A percentile compares a stretch with the other conserved stretches of the same genome.
phyloP scores from a whole-genome alignment of 2,888 invertebrate genomes.

The Thymelicus acteon region DNA sequence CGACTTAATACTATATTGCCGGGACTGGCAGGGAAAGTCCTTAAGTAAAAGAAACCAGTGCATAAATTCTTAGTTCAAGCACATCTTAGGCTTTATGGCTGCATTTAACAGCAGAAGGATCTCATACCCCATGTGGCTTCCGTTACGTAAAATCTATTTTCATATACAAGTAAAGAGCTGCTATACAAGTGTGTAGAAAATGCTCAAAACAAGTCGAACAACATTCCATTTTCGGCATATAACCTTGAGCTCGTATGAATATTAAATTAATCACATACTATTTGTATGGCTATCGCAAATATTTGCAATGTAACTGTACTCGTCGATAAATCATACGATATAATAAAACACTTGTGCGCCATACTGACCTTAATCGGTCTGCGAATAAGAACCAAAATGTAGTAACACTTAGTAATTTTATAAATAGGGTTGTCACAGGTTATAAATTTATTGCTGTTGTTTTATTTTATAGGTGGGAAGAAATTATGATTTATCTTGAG shows the following conservation, averaged over 20 bases:
- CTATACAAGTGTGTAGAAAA: constrained; percentile 12
- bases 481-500: no score
- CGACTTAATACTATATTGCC: no score
- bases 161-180: background rate
- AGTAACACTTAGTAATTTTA: constrained; percentile 20
- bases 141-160: constrained; percentile 1
- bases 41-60: no score
- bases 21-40: no score
- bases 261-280: constrained; percentile 42
- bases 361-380: constrained; percentile 30
- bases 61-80: no score
- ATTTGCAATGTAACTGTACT: constrained; percentile 39
- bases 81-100: background rate
- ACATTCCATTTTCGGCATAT: constrained; percentile 48
- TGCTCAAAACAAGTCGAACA: constrained; percentile 45
- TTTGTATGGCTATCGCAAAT: constrained; percentile 40
- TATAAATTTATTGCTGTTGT: background rate
- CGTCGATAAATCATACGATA: constrained; percentile 38
- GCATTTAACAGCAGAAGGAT: background rate
- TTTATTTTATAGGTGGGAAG: background rate
- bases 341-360: constrained; percentile 28
- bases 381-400: constrained; percentile 31
- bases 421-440: constrained; percentile 8
- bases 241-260: constrained; percentile 48
- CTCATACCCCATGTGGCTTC: background rate